These are phyloP conservation scores for Hydractinia echinata DNA, from an alignment of 30 jellyfish, hydroid and myxozoan species.

Conservation along the genomic window DNA sequence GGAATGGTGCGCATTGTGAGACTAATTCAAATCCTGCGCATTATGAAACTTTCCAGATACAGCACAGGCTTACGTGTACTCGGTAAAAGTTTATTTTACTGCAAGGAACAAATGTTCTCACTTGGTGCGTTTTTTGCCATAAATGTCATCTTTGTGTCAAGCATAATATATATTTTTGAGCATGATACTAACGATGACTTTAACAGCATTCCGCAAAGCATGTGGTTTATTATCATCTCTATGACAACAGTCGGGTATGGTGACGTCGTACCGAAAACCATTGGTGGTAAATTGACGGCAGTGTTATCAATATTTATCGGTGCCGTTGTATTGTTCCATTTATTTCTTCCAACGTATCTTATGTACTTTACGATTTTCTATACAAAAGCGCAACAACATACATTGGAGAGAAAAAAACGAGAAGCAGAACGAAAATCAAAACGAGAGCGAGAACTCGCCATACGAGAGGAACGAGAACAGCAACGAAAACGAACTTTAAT, in stretches of 20 bases:
- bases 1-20: conserved; percentile 44
- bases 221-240: conserved; percentile 67
- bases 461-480: neutral
- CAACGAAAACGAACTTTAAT: too few relatives aligned
- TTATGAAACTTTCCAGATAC: conserved; percentile 58
- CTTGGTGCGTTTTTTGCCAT: conserved; percentile 37
- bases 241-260: conserved; percentile 85
- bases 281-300: conserved; percentile 55
- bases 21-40: conserved; percentile 48
- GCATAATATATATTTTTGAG: conserved; percentile 49
- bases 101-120: conserved; percentile 55
- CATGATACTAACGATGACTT: conserved; percentile 17
- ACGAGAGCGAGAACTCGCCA: neutral
- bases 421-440: neutral
- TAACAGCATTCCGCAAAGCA: conserved; percentile 54
- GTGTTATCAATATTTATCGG: conserved; percentile 65
- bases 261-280: conserved; percentile 60
- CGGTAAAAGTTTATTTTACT: conserved; percentile 39
- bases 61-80: conserved; percentile 64
- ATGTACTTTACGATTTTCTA: conserved; percentile 68
- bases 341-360: conserved; percentile 72
- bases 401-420: neutral
- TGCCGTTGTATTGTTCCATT: conserved; percentile 55
- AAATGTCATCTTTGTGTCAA: conserved; percentile 50
- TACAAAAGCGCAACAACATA: conserved; percentile 30